Base-by-base conservation (phyloP, 1,140 invertebrate genomes). In the Drosophila albomicans region DNA sequence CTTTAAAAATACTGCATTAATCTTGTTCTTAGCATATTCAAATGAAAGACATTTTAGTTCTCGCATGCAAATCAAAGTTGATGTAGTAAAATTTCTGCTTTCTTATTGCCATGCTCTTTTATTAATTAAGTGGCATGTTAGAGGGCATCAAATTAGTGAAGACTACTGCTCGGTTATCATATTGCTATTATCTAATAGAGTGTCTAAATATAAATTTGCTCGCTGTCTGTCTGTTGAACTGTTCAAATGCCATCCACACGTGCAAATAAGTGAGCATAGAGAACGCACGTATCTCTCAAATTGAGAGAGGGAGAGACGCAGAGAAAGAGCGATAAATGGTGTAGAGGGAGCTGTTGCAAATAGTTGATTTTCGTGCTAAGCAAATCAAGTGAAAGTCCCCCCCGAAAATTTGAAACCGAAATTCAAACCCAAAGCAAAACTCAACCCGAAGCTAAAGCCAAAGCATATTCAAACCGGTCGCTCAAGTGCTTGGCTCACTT, bases 351-450 rank as follows among this genome's bases (percentile, higher is more conserved):
- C 30, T 32, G 32, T 15, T 35, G 32, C 28, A 15, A 48, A 35
- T 15, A 64, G 74, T 52, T 62, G 58, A 85, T 69, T 41, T 71
- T 75, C 67, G 20, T 72, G 71, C 75, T 65, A 82, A 46, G 13
- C 46, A 38, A 72, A 66, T 61, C 41, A 61, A 76, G 74, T 65
- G 74, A 76, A 76, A 76, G 72, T 75, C 43, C 49, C 70, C 70
- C 58, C 52, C 20, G 20, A 25, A 28, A 52, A 52, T 20, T n/a
- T 13, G 16, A 54, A 54, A 54, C 11, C 4, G 1, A 30, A 28
- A 30, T 41, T 4, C 38, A 56, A 56, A 56, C 4, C 52, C 13
- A 8, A 52, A 52, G 10, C 11, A 3, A 52, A 32, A n/a, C 10
- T n/a, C 25, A 30, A 52, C 25, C 20, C 11, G 46, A 48, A 48